Base-by-base conservation (phyloP, 1,140 invertebrate species). In the Pseudomyrmex gracilis region DNA sequence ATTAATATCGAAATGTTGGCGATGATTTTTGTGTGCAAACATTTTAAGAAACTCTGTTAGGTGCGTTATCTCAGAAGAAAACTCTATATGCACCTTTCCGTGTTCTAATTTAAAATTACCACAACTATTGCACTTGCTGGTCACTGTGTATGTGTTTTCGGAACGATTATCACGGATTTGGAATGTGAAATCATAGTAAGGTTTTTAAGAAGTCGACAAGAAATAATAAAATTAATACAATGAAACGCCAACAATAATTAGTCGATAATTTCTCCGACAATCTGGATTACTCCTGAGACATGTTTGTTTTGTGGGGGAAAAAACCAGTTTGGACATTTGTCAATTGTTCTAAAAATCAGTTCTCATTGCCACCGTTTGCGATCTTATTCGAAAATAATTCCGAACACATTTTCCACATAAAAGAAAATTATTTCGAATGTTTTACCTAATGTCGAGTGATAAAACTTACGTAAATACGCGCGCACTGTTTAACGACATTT, bases 111-210 rank as follows among this genome's bases (percentile, higher is more conserved):
- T 34, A 70, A 80, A 57, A 70, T 80, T 80, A 80, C 70, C 76
- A 70, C 76, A 80, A 80, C 53, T 55, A 80, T 80, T 80, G 66
- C 76, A 80, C 76, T 80, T 66, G 76, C 70, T 70, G 76, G 5
- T 71, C 55, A 60, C 53, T 34, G 51, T 78, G 34, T 58, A 7
- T 17, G 45, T 15, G 17, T 70, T 17, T 45, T 12, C 61, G 61
- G 20, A 55, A 77, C 8, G 13, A 51, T 51, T 13, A 47, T 71
- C 2, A 80, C 45, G 53, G 34, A 34, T 80, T 58, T 71, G 76
- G 43, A 71, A 71, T 80, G 55, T 58, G 58, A 71, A 70, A 13
- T 49, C 12, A 1, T n/a, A 20, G 45, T 47, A 15, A 57, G 15
- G 15, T 78, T 13, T 15, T 58, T 34, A 34, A 7, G 0, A 7